Conservation (phyloP, 2,113 vertebrate species). For the Carassius gibelio region DNA sequence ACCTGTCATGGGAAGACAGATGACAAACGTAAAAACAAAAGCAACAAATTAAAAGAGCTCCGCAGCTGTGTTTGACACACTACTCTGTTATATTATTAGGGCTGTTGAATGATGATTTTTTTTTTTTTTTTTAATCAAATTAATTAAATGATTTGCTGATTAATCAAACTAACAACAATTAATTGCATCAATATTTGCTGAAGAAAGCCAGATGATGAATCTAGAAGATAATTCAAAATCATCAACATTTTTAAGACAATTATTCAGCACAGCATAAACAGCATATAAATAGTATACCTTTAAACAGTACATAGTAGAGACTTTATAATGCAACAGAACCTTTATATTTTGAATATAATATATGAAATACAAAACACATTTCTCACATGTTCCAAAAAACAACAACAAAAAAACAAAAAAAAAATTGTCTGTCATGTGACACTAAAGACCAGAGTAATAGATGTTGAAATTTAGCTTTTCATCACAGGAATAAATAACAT, state of each 20-base stretch:
- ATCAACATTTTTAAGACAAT: background rate
- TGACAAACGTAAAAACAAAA: conserved; percentile 15
- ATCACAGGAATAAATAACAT: too few species aligned
- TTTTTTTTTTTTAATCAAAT: background rate
- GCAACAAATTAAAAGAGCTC: background rate
- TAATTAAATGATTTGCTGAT: background rate
- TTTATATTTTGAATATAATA: too few species aligned
- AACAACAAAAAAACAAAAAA: too few species aligned
- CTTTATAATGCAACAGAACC: too few species aligned
- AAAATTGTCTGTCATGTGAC: too few species aligned
- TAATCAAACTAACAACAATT: background rate
- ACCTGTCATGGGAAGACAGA: conserved; percentile 23
- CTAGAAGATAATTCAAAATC: background rate
- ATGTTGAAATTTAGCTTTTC: too few species aligned
- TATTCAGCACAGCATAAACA: too few species aligned
- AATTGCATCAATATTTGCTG: background rate
- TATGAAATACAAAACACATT: background rate
- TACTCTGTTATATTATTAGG: background rate
- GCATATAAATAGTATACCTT: too few species aligned
- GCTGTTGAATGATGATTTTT: background rate
- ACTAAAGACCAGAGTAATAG: too few species aligned
- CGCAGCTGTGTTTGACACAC: background rate
- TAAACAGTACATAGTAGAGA: too few species aligned
- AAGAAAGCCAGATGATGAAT: background rate
- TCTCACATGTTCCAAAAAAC: too few species aligned